Evolutionary conservation across 2,888 invertebrate genomes (phyloP), one percentile per base, ranked within the genome.

Genomic region (Sinohyriopsis cumingii): DNA sequence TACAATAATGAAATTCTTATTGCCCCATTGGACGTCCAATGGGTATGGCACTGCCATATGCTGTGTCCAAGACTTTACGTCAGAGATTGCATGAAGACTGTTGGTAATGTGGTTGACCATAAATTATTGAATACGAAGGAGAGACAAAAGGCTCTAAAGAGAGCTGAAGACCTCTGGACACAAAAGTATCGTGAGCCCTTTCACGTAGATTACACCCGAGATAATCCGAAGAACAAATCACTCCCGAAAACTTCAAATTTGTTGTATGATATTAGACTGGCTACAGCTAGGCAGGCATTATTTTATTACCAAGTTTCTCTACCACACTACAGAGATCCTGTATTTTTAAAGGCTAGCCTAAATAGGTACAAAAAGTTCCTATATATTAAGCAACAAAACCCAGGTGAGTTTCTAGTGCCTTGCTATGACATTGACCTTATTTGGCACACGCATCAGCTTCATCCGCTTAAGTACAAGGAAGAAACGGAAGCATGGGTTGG

Each of bases 361-460:
- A 75, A 78, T n/a, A 84, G 88, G 7, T 91, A 91, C 77, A 82
- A 84, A 68, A 88, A 88, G 78, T 91, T 90, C 78, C 80, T 91
- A 25, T 79, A 86, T 68, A 78, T 91, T 56, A 91, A 90, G 81
- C 84, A 86, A 68, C 83, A 82, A 5, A 85, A 90, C 74, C 84
- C 88, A 5, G 86, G 86, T 53, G 85, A 87, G 72, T 91, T 91
- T 76, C 79, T 91, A 22, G 91, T 91, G 25, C 91, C 91, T 1
- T 91, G 91, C 78, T 91, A 91, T 77, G 91, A 91, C 78, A 90
- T 91, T 71, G 91, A 91, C 73, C 80, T 91, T 54, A 85, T 90
- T 24, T 91, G 91, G 91, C 91, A 91, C 79, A 85, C 91, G 0
- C 91, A 91, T 82, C 91, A 91, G 81, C 85, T 91, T 19, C 82